Base-by-base conservation (phyloP, 1,140 invertebrate genomes). In the Aphaenogaster floridana region DNA sequence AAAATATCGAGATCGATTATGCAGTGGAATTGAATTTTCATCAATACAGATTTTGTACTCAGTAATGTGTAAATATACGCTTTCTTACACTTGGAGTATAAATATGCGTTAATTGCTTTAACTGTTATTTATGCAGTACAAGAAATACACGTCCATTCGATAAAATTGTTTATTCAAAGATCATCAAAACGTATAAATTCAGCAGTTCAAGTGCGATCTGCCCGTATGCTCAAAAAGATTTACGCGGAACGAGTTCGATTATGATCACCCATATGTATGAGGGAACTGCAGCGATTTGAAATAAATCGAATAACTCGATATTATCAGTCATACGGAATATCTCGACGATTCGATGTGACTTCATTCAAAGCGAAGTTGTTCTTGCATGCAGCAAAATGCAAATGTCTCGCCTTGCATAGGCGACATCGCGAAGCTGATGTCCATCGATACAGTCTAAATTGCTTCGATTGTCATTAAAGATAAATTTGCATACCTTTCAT, bases 271-370 rank as follows among this genome's bases (percentile, higher is more conserved):
- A 17, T 83, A 59, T 34, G 66, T 39, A 59, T 45, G 68, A 54
- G 36, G 39, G 2, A 36, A 36, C 59, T 15, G 42, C 42, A n/a
- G 36, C 78, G 66, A 71, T 72, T 72, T 21, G 50, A 59, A 57
- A 80, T 80, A 48, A 69, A 45, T 83, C 39, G 64, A 54, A 69
- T 81, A 72, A 48, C 66, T 83, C 79, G 15, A 83, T 48, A 72
- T 71, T 69, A 80, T 68, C 61, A 54, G n/a, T 68, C 61, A 28
- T 39, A 52, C 8, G 11, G 36, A 69, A 52, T 69, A 54, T 48
- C 45, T n/a, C 28, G 45, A 50, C 34, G 13, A 52, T 39, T 36
- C 64, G 64, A 39, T 17, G 36, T 54, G 36, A 81, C 64, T 81
- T 54, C 13, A 15, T 39, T 57, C 52, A 83, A 83, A 72, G 79